phyloP scores from a whole-genome alignment of 2,113 vertebrate species.

The Meleagris gallopavo region DNA sequence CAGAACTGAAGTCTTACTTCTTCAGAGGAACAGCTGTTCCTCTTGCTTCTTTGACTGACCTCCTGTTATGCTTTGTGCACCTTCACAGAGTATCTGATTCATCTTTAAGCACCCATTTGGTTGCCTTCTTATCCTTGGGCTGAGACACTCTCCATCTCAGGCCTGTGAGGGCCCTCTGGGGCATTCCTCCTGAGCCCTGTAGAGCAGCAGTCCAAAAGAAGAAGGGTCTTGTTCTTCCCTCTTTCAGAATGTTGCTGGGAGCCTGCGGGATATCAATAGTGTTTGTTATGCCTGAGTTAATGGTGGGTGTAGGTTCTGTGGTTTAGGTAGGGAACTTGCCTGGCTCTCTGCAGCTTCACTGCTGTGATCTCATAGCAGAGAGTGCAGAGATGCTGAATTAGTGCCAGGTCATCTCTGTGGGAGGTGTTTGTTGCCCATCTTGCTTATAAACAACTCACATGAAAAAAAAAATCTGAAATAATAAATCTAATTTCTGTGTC shows the following conservation, averaged over 20 bases:
- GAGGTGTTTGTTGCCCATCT: neutral
- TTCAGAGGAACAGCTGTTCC: neutral
- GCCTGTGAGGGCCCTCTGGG: neutral
- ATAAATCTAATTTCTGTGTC: neutral
- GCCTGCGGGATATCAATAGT: neutral
- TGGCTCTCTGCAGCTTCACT: too few relatives aligned
- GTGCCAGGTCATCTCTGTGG: too few relatives aligned
- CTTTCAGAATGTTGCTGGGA: neutral
- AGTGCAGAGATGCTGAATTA: too few relatives aligned
- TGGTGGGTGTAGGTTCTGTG: neutral
- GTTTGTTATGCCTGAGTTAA: neutral
- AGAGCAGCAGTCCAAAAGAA: neutral
- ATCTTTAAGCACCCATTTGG: neutral
- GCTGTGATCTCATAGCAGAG: too few relatives aligned
- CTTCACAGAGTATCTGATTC: neutral
- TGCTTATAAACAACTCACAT: neutral
- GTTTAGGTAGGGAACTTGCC: too few relatives aligned
- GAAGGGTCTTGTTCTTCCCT: neutral
- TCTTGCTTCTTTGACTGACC: neutral
- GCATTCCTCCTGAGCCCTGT: neutral
- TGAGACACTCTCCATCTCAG: neutral
- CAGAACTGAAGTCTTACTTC: neutral
- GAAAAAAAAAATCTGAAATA: neutral
- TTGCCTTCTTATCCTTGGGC: neutral
- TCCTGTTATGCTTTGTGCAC: neutral